Percentiles rank a stretch among this genome's conserved stretches.
phyloP scores from a whole-genome alignment of 2,888 invertebrate species.

The Aricia artaxerxes region DNA sequence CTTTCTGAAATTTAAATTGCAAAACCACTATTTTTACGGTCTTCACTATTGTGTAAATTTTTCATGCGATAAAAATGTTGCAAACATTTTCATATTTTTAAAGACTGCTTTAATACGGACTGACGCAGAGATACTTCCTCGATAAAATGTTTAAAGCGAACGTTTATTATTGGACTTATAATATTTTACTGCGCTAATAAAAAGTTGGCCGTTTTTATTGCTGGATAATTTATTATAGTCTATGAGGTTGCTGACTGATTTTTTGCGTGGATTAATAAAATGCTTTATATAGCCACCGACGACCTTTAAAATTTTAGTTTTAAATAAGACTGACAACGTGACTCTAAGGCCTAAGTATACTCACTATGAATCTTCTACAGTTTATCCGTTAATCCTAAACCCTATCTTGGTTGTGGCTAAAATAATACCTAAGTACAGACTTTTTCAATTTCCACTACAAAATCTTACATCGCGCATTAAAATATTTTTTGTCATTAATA shows the following conservation, averaged over 20 bases:
- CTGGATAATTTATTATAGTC: neutral
- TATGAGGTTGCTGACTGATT: conserved; percentile 2
- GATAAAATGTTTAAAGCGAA: conserved; percentile 10
- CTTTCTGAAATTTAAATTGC: conserved; percentile 42
- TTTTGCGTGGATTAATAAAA: neutral
- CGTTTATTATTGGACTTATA: conserved; percentile 11
- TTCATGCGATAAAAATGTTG: conserved; percentile 28
- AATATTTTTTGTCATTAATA: neutral
- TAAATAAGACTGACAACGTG: neutral
- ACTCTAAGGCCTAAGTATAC: too few relatives aligned
- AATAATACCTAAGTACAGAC: neutral
- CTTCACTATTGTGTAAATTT: conserved; percentile 19
- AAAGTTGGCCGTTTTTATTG: conserved; percentile 17
- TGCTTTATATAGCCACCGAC: neutral
- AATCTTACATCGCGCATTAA: neutral
- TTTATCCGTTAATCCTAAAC: too few relatives aligned
- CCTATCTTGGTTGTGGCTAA: too few relatives aligned
- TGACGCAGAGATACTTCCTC: neutral
- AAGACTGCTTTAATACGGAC: conserved; percentile 8
- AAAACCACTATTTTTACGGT: conserved; percentile 37
- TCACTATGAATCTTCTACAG: too few relatives aligned
- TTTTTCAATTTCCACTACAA: neutral
- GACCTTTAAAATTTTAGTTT: neutral
- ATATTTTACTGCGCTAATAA: conserved; percentile 1
- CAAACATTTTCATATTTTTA: conserved; percentile 20